These are phyloP conservation scores for Campoplex capitator DNA, from an alignment of 2,888 invertebrate genomes.

Conservation along the genomic window DNA sequence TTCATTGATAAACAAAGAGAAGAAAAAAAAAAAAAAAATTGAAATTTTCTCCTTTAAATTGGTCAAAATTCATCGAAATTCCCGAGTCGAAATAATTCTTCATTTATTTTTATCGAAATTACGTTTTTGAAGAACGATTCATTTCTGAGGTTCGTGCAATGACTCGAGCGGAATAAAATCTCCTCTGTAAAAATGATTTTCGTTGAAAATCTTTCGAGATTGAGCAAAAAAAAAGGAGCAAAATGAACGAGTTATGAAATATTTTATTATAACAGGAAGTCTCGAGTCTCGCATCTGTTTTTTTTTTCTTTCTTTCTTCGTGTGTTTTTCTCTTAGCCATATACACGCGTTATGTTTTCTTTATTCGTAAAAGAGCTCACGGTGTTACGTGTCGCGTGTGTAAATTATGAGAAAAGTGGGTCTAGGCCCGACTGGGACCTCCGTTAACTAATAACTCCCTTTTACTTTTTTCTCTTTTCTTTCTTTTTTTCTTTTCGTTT, in stretches of 20 bases:
- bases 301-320: not conserved
- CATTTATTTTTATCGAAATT: not conserved
- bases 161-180: not conserved
- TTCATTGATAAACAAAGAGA: not conserved
- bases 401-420: slow-evolving; percentile 63
- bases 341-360: not conserved
- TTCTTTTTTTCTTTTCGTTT: slow-evolving; percentile 22
- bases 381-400: slow-evolving; percentile 19
- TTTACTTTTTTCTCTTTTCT: slow-evolving; percentile 40
- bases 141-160: too few species aligned
- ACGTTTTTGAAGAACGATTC: too few species aligned
- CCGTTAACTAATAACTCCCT: slow-evolving; percentile 44
- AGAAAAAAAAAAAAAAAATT: not conserved
- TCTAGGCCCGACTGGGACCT: slow-evolving; percentile 68
- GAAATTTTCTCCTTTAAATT: not conserved
- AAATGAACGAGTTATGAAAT: not conserved
- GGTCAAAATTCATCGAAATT: too few species aligned
- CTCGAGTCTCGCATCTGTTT: not conserved
- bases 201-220: not conserved
- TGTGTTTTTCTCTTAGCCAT: too few species aligned
- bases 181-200: not conserved
- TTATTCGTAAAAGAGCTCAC: not conserved
- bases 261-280: slow-evolving; percentile 19
- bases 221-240: not conserved
- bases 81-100: too few species aligned